phyloP scores from a whole-genome alignment of 2,113 vertebrate species.

The Speoplatyrhinus poulsoni region DNA sequence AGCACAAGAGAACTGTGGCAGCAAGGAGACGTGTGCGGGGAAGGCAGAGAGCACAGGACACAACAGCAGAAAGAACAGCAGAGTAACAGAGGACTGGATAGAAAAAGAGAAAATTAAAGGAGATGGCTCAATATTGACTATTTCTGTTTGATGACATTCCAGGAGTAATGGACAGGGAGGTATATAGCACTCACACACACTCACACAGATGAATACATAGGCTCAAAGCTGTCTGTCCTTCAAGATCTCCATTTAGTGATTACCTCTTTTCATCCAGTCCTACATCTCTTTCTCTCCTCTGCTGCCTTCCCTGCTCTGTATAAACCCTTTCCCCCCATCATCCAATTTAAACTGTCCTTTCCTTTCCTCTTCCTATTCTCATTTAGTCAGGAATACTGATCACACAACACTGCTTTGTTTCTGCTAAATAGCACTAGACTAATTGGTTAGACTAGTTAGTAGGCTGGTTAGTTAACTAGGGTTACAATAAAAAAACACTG shows the following conservation, averaged over 20 bases:
- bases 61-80: neutral
- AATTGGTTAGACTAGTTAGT: too few species aligned
- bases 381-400: too few species aligned
- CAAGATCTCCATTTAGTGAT: slow-evolving; percentile 57
- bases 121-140: slow-evolving; percentile 37
- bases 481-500: too few species aligned
- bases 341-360: too few species aligned
- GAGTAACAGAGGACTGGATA: slow-evolving; percentile 5
- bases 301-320: neutral
- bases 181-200: neutral
- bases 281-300: slow-evolving; percentile 2
- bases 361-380: neutral
- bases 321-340: neutral
- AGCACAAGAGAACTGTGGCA: too few species aligned
- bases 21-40: too few species aligned
- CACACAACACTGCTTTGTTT: neutral
- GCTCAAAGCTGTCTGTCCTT: slow-evolving; percentile 47
- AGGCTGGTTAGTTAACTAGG: too few species aligned
- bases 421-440: too few species aligned
- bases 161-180: slow-evolving; percentile 55
- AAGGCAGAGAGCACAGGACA: neutral
- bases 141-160: slow-evolving; percentile 55
- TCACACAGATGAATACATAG: slow-evolving; percentile 4
- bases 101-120: slow-evolving; percentile 10
- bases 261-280: slow-evolving; percentile 5